Evolutionary conservation across 1,140 invertebrate species (phyloP), one percentile per base, ranked within the genome.

Genomic region (Pogonomyrmex barbatus): DNA sequence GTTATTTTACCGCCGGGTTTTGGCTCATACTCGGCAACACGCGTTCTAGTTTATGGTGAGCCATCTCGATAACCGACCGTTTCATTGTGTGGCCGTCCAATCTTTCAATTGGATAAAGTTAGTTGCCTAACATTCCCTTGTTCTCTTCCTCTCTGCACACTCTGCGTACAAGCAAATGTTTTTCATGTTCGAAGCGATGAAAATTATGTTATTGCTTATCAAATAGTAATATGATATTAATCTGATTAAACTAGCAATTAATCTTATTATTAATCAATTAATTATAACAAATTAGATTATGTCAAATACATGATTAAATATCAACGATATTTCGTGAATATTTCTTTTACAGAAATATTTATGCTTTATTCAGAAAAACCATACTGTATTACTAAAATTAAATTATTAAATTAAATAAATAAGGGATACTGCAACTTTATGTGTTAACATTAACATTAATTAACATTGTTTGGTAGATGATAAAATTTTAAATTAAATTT

Each of bases 41-140:
- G 58, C 82, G 82, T 56, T 54, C 47, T 33, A 85, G 82, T 85
- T 85, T 85, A 85, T 78, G 82, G 82, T 56, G 73, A 85, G n/a
- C 62, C 82, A 78, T 85, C 82, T 54, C 70, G 73, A 85, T 85
- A 85, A 85, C 73, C 82, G 82, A 85, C 24, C 47, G 60, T 78
- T 85, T 78, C 82, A 78, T 78, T 78, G 77, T 68, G 81, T 56
- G 70, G 70, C 52, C 62, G 68, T 75, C 67, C 82, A 58, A 67
- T 36, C 82, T 85, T 85, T 85, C 58, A 65, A 47, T 52, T 47
- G 52, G 4, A 45, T 17, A 45, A 42, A 58, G 75, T 47, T 71
- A 58, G 68, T 62, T 50, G 56, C 56, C 73, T 58, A 68, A 77
- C 47, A 33, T 42, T 75, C 68, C 33, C 8, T 42, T 17, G 63